These are phyloP conservation scores for Alitta virens DNA, from an alignment of 2,888 invertebrate genomes.

Conservation along the genomic window DNA sequence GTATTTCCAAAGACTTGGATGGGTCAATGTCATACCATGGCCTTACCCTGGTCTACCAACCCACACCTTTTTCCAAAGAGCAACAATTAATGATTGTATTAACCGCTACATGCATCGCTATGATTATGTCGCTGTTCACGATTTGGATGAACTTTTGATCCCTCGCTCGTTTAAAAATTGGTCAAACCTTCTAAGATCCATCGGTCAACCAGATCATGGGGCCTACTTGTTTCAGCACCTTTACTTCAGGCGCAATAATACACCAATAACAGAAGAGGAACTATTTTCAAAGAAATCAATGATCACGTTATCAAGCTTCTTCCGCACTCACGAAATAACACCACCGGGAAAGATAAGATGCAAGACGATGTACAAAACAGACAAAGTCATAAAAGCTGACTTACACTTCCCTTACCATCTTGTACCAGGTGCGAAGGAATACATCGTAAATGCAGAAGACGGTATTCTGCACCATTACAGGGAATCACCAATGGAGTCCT, in stretches of 20 bases:
- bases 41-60: slow-evolving; percentile 7
- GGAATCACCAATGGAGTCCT: slow-evolving; percentile 20
- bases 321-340: slow-evolving; percentile 18
- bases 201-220: slow-evolving; percentile 17
- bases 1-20: slow-evolving; percentile 4
- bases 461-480: slow-evolving; percentile 28
- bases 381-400: slow-evolving; percentile 17
- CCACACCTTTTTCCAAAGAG: slow-evolving; percentile 21
- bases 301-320: slow-evolving; percentile 19
- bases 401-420: slow-evolving; percentile 25
- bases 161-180: slow-evolving; percentile 18
- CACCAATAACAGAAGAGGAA: background rate
- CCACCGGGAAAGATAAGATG: slow-evolving; percentile 29
- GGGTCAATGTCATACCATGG: slow-evolving; percentile 20
- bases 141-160: slow-evolving; percentile 25
- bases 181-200: slow-evolving; percentile 13
- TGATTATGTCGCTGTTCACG: slow-evolving; percentile 21
- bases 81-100: slow-evolving; percentile 27
- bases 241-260: slow-evolving; percentile 23
- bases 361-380: slow-evolving; percentile 26
- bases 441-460: slow-evolving; percentile 21
- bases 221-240: slow-evolving; percentile 27
- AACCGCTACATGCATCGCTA: slow-evolving; percentile 22
- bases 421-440: slow-evolving; percentile 14
- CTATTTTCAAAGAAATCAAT: slow-evolving; percentile 9